Percentiles rank a stretch among this genome's conserved stretches.
Evolutionary conservation across 2,797 vertebrate genomes (phyloP).

Genomic region (Acanthurus lineatus): DNA sequence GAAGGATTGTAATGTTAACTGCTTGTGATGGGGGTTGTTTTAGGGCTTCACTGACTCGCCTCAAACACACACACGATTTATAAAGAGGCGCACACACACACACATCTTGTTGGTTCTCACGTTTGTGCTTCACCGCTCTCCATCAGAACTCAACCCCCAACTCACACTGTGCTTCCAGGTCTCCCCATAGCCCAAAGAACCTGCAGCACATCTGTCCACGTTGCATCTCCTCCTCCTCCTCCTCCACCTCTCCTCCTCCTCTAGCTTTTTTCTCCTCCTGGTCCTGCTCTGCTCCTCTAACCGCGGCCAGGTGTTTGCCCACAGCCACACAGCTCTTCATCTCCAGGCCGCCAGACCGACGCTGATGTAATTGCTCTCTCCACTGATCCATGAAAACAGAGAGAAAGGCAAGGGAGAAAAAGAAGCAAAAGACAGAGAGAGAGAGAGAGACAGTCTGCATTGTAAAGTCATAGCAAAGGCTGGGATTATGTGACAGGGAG

Average conservation of each 20-base stretch:
- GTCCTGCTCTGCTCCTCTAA: conserved; percentile 71
- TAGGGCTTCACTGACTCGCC: conserved; percentile 75
- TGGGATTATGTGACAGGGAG: conserved; percentile 54
- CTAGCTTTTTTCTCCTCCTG: conserved; percentile 1
- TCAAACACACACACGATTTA: conserved; percentile 51
- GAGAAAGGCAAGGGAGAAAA: conserved; percentile 59
- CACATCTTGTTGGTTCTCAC: conserved; percentile 67
- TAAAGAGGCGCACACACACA: conserved; percentile 19
- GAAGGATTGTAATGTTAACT: conserved; percentile 84
- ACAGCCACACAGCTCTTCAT: conserved; percentile 78
- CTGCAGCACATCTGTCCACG: conserved; percentile 78
- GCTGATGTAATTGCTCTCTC: conserved; percentile 85
- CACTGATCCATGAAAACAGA: conserved; percentile 83
- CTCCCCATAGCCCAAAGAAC: conserved; percentile 65
- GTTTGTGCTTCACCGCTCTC: conserved; percentile 66
- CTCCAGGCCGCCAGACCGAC: conserved; percentile 78
- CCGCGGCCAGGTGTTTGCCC: conserved; percentile 83
- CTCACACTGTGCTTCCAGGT: conserved; percentile 49
- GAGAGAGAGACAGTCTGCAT: conserved; percentile 35
- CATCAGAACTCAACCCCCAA: conserved; percentile 50
- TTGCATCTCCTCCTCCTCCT: conserved; percentile 62
- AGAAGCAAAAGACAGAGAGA: conserved; percentile 20
- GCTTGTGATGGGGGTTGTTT: conserved; percentile 81
- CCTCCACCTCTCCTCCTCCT: conserved; percentile 52
- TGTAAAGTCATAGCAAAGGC: conserved; percentile 54